Percentiles rank a stretch among this genome's conserved stretches.
These are phyloP conservation scores for Chironomus tentans DNA, from an alignment of 2,888 invertebrate genomes.

Conservation along the genomic window DNA sequence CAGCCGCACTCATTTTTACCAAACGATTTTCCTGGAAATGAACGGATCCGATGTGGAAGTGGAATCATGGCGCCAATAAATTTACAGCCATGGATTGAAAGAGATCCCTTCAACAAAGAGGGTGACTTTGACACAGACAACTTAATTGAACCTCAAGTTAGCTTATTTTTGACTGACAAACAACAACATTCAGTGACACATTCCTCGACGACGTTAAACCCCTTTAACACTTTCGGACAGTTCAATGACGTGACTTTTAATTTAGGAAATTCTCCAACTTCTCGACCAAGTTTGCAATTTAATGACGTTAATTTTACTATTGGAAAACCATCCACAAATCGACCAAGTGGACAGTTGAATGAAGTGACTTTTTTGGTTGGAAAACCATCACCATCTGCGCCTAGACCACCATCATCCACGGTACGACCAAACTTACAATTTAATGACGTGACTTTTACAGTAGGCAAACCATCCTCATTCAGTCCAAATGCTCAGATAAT, in stretches of 20 bases:
- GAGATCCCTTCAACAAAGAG: constrained; percentile 36
- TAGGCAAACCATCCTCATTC: not conserved
- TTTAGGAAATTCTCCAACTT: too few species aligned
- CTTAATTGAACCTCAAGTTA: not conserved
- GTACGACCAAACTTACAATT: too few species aligned
- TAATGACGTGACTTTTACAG: not conserved
- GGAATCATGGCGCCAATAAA: constrained; percentile 37
- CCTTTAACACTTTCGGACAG: not conserved
- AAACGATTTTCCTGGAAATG: constrained; percentile 36
- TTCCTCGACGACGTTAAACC: not conserved
- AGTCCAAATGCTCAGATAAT: too few species aligned
- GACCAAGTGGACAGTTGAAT: too few species aligned
- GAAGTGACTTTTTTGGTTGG: not conserved
- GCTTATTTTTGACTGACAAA: not conserved
- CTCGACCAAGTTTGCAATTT: too few species aligned
- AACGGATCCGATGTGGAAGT: constrained; percentile 37
- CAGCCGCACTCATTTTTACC: constrained; percentile 42
- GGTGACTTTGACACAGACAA: not conserved
- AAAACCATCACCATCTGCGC: not conserved
- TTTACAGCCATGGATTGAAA: constrained; percentile 39
- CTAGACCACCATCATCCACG: not conserved
- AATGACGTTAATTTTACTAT: too few species aligned
- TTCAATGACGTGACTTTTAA: too few species aligned
- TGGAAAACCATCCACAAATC: too few species aligned
- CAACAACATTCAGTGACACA: not conserved